Conservation (phyloP, 1,140 invertebrate genomes). For the Oscheius sp. region DNA sequence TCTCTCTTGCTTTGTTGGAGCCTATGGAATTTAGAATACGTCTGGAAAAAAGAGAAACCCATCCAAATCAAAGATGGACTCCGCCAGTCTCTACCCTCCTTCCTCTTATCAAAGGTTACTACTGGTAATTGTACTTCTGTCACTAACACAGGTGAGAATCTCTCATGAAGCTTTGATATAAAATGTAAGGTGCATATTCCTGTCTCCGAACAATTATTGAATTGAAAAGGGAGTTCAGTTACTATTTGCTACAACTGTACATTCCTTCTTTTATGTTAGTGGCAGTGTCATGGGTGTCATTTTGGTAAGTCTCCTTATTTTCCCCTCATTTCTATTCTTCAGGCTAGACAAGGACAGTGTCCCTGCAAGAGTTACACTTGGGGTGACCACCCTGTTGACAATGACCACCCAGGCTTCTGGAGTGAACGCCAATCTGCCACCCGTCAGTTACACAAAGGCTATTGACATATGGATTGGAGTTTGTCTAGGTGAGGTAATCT, state of each 20-base stretch:
- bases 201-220: slow-evolving; percentile 55
- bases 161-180: background rate
- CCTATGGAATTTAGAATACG: no score
- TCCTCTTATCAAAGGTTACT: slow-evolving; percentile 83
- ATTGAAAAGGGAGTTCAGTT: slow-evolving; percentile 64
- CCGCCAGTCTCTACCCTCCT: slow-evolving; percentile 77
- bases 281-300: slow-evolving; percentile 93
- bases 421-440: slow-evolving; percentile 85
- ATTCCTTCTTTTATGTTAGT: slow-evolving; percentile 44
- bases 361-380: slow-evolving; percentile 78
- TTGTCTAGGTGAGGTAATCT: slow-evolving; percentile 35
- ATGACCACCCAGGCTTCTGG: slow-evolving; percentile 83
- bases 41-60: slow-evolving; percentile 88
- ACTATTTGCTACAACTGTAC: slow-evolving; percentile 65
- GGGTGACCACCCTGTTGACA: slow-evolving; percentile 82
- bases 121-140: slow-evolving; percentile 91
- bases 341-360: slow-evolving; percentile 94
- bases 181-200: slow-evolving; percentile 56
- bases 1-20: no score
- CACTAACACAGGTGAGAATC: slow-evolving; percentile 83
- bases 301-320: no score
- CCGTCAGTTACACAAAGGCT: slow-evolving; percentile 88
- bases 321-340: no score
- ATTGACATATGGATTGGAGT: slow-evolving; percentile 1
- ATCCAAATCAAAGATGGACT: slow-evolving; percentile 92